phyloP scores from a whole-genome alignment of 2,888 invertebrate species.

The Trileptium ribeirensis region DNA sequence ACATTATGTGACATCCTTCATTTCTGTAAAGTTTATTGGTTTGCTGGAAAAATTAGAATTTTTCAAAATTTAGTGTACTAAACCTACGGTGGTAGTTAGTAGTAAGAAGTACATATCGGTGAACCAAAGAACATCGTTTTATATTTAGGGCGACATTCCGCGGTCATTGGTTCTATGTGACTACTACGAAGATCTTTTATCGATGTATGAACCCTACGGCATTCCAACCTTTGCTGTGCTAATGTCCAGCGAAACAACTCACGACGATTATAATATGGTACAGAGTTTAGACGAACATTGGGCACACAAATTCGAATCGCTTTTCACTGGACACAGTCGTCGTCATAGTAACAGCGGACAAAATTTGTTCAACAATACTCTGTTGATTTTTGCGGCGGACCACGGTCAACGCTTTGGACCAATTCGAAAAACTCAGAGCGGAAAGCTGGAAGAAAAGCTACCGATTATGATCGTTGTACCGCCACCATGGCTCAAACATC shows the following conservation, averaged over 20 bases:
- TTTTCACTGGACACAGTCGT: too few species aligned
- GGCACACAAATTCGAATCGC: not conserved
- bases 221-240: not conserved
- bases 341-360: not conserved
- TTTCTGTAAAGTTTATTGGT: too few species aligned
- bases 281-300: not conserved
- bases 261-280: not conserved
- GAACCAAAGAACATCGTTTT: too few species aligned
- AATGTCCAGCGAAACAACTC: not conserved
- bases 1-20: too few species aligned
- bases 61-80: too few species aligned
- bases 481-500: not conserved
- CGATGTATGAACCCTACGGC: not conserved
- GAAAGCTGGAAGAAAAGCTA: constrained; percentile 7
- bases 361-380: not conserved
- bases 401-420: not conserved
- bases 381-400: not conserved
- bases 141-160: not conserved
- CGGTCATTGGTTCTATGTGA: not conserved
- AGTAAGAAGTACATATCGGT: too few species aligned
- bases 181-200: not conserved
- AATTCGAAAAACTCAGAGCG: not conserved
- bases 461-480: not conserved
- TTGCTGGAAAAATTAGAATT: too few species aligned
- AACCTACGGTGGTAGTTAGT: too few species aligned